Conservation (phyloP, 2,888 invertebrate species). For the Parapristionchus giblindavisi region DNA sequence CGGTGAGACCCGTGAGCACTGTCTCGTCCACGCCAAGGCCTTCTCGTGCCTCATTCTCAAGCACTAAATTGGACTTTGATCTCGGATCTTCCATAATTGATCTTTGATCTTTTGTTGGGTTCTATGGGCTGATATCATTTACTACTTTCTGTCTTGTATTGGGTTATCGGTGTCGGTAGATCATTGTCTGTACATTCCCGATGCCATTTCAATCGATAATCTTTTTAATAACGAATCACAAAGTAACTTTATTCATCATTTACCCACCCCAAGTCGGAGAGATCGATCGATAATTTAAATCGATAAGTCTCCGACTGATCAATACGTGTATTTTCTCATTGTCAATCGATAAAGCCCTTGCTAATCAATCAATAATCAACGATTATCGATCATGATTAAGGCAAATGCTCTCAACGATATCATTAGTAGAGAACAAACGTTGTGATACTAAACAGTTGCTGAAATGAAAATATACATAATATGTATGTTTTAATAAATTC, state of each 20-base stretch:
- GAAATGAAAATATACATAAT: too few species aligned
- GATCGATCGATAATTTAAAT: neutral
- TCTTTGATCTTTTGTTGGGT: neutral
- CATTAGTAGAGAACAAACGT: too few species aligned
- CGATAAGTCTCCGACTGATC: constrained; percentile 10
- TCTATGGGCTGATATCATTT: too few species aligned
- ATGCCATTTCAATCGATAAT: neutral
- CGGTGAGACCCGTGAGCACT: constrained; percentile 33
- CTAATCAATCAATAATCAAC: too few species aligned
- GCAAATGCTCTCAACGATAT: too few species aligned
- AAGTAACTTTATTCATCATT: constrained; percentile 18
- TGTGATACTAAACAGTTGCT: too few species aligned
- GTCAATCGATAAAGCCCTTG: constrained; percentile 21
- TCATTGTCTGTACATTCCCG: constrained; percentile 20
- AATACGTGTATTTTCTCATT: constrained; percentile 23
- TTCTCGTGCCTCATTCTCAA: constrained; percentile 36
- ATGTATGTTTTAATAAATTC: too few species aligned
- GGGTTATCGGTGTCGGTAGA: constrained; percentile 1
- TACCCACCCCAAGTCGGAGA: too few species aligned
- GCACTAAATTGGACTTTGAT: constrained; percentile 17
- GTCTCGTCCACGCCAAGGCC: constrained; percentile 36
- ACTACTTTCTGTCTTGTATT: neutral
- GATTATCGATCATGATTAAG: too few species aligned
- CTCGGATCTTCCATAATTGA: neutral
- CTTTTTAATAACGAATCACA: neutral